These are phyloP conservation scores for Okamejei kenojei DNA, from an alignment of 2,797 vertebrate species.

Conservation along the genomic window DNA sequence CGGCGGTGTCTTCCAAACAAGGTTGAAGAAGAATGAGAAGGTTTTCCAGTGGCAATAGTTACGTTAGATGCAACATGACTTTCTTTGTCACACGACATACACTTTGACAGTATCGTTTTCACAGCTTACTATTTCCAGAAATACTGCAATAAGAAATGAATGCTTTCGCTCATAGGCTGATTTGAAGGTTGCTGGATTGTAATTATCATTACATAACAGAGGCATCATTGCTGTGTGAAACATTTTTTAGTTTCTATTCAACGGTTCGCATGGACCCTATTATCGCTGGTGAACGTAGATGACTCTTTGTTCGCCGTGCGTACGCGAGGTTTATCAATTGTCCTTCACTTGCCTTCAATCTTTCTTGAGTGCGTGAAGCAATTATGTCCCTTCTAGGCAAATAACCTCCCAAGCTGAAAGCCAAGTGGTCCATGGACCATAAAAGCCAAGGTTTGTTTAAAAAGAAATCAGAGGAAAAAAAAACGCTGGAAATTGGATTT, in stretches of 20 bases:
- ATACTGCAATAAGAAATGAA: neutral
- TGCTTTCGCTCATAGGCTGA: neutral
- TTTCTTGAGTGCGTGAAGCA: neutral
- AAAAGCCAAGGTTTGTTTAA: neutral
- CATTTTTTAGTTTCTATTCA: neutral
- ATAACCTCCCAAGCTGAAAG: neutral
- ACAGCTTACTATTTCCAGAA: neutral
- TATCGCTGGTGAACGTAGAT: neutral
- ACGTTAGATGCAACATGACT: neutral
- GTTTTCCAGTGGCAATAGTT: neutral
- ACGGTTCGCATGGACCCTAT: neutral
- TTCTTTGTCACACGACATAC: neutral
- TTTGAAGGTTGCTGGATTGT: slow-evolving; percentile 2
- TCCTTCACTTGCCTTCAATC: neutral
- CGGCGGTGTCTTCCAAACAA: neutral
- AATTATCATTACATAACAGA: neutral
- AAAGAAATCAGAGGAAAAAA: too few species aligned
- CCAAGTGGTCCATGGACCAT: neutral
- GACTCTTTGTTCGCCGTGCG: neutral
- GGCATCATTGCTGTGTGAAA: neutral
- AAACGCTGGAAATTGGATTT: too few species aligned
- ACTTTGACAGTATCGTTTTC: neutral
- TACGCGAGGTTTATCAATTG: neutral
- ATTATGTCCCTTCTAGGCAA: neutral
- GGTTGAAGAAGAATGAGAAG: neutral